Evolutionary conservation across 2,888 invertebrate species (phyloP).

Genomic region (Ornithoptera alexandrae): DNA sequence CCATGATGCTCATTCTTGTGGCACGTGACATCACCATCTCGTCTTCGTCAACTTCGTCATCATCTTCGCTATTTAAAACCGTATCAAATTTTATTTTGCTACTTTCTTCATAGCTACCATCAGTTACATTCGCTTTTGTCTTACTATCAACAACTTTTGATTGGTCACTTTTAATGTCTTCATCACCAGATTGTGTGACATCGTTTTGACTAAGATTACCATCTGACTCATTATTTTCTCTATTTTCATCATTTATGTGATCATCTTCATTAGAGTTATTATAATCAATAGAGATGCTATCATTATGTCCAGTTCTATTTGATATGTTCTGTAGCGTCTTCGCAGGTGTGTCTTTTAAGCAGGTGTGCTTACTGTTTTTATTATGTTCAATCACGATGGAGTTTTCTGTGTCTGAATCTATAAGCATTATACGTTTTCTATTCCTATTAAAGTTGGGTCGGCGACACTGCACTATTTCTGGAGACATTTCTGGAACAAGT

Average conservation of each 20-base stretch:
- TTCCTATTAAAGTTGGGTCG: conserved; percentile 47
- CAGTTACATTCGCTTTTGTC: not conserved
- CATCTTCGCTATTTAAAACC: conserved; percentile 37
- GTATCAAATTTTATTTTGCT: conserved; percentile 33
- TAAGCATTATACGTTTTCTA: conserved; percentile 59
- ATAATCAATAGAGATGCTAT: not conserved
- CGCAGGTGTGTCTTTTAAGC: conserved; percentile 63
- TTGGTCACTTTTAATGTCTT: conserved; percentile 6
- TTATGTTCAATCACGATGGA: conserved; percentile 63
- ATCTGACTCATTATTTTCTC: conserved; percentile 32
- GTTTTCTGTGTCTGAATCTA: conserved; percentile 70
- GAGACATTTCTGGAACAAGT: conserved; percentile 48
- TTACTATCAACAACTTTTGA: not conserved
- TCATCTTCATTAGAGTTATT: conserved; percentile 6
- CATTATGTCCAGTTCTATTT: conserved; percentile 6
- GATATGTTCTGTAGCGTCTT: conserved; percentile 39
- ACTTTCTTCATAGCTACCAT: not conserved
- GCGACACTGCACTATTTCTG: conserved; percentile 60
- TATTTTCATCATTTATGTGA: conserved; percentile 29
- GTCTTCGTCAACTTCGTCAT: conserved; percentile 52
- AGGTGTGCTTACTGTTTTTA: conserved; percentile 54
- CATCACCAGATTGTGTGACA: conserved; percentile 13
- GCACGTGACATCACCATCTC: conserved; percentile 71
- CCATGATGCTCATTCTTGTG: conserved; percentile 75
- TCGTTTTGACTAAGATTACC: conserved; percentile 17